A percentile compares a stretch with the other conserved stretches of the same genome.
phyloP scores from a whole-genome alignment of 2,888 invertebrate species.

The Adelognathus sp. region DNA sequence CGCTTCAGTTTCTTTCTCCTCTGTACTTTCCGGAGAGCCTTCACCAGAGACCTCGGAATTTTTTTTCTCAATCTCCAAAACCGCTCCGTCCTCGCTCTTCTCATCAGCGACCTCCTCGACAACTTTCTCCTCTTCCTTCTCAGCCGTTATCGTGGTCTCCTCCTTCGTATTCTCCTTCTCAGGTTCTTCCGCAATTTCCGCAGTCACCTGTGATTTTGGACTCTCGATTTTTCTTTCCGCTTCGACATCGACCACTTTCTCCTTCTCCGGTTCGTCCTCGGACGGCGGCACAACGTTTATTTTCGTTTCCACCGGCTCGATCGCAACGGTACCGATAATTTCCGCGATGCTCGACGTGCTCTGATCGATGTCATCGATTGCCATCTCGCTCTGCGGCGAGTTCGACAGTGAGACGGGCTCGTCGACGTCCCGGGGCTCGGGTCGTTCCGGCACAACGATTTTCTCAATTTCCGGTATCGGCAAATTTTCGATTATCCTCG shows the following conservation, averaged over 20 bases:
- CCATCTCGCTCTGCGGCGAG: slow-evolving; percentile 82
- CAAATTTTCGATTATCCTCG: slow-evolving; percentile 62
- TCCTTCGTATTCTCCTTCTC: slow-evolving; percentile 17
- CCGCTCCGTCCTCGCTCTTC: slow-evolving; percentile 7
- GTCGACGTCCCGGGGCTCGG: slow-evolving; percentile 81
- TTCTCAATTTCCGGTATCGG: slow-evolving; percentile 57
- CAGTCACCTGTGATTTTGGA: too few relatives aligned
- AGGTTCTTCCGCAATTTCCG: background rate
- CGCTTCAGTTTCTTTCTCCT: slow-evolving; percentile 41
- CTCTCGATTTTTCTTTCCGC: slow-evolving; percentile 48
- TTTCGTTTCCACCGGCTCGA: slow-evolving; percentile 71
- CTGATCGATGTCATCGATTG: slow-evolving; percentile 83
- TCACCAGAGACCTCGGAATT: slow-evolving; percentile 8
- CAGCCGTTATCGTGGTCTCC: slow-evolving; percentile 39
- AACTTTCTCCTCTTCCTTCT: slow-evolving; percentile 47
- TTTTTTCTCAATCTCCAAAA: slow-evolving; percentile 25
- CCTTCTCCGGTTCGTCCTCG: slow-evolving; percentile 44
- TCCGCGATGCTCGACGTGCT: slow-evolving; percentile 83
- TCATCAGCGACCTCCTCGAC: slow-evolving; percentile 50
- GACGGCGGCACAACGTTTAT: slow-evolving; percentile 51
- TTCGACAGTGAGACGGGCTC: slow-evolving; percentile 81
- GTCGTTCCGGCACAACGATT: slow-evolving; percentile 63
- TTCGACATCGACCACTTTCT: background rate
- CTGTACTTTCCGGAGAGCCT: slow-evolving; percentile 7
- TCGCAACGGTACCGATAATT: slow-evolving; percentile 80